Evolutionary conservation across 1,140 invertebrate species (phyloP), one percentile per base, ranked within the genome.

Genomic region (Macrosteles quadrilineatus): DNA sequence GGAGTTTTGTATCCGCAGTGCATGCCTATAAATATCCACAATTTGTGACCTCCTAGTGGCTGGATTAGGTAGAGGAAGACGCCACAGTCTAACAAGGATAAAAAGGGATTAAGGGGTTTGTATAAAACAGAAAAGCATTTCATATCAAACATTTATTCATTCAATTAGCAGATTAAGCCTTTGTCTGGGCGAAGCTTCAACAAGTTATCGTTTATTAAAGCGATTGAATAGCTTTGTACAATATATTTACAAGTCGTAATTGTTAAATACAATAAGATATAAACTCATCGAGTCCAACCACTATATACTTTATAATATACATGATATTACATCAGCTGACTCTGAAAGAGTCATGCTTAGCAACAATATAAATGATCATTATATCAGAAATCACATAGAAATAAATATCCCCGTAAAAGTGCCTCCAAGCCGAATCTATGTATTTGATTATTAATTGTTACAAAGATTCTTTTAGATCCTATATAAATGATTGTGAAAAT

Each of bases 241-340:
- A 23, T 6, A 50, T 50, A 23, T 50, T 50, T 23, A 50, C 17
- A 50, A 23, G 47, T 50, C 47, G 17, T 19, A 3, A n/a, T 50
- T 50, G 47, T 50, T 50, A 50, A 50, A 50, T 50, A 50, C 47
- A 50, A 19, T 6, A 50, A 23, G 17, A 6, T 11, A 19, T n/a
- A 23, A 19, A 50, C 47, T 19, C 21, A 23, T 50, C 47, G 17
- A 50, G 21, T 50, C 47, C 47, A 50, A 50, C 47, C 4, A 50
- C 47, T 50, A 50, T 50, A 50, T 50, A 50, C 47, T 50, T 50
- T 50, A 50, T 50, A 50, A 50, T 50, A 50, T 50, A 50, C 47
- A 50, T 50, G 47, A 50, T 50, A 50, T 50, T 50, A 50, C 47
- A 50, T 50, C 4, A 50, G 14, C 47, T 17, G 14, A 3, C n/a